A percentile compares a stretch with the other conserved stretches of the same genome.
Conservation (phyloP, 2,888 invertebrate species). For the Mallateleia sp. region DNA sequence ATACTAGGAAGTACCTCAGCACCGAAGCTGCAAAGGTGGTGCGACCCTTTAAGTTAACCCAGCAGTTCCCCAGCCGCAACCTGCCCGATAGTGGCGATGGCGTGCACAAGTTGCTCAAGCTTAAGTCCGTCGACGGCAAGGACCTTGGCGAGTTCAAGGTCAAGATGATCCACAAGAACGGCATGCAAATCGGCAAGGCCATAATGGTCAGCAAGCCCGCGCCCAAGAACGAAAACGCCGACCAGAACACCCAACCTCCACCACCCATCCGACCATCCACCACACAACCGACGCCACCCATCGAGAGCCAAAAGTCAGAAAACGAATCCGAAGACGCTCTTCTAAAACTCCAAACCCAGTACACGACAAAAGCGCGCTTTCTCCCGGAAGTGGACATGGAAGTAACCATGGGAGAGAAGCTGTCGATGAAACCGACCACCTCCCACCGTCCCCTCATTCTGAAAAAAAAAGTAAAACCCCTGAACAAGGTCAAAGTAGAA, state of each 20-base stretch:
- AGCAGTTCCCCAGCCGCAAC: conserved; percentile 80
- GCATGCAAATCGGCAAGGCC: conserved; percentile 72
- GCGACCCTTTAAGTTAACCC: conserved; percentile 83
- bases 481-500: not conserved
- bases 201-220: conserved; percentile 57
- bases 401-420: not conserved
- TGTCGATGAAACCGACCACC: not conserved
- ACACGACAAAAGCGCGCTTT: conserved; percentile 44
- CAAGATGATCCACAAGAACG: conserved; percentile 74
- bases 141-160: conserved; percentile 86
- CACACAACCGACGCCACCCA: no score
- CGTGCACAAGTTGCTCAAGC: conserved; percentile 83
- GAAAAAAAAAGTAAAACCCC: conserved; percentile 24
- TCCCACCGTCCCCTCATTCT: conserved; percentile 40
- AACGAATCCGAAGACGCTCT: not conserved
- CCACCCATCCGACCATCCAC: no score
- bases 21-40: conserved; percentile 43
- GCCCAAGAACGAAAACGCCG: conserved; percentile 1
- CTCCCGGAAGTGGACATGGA: conserved; percentile 30
- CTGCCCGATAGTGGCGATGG: conserved; percentile 15
- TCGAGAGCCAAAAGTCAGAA: not conserved
- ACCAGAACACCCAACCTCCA: not conserved
- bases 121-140: conserved; percentile 83
- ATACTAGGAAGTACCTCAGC: conserved; percentile 16
- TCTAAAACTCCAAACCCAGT: conserved; percentile 39